Evolutionary conservation across 2,888 invertebrate species (phyloP), one percentile per base, ranked within the genome.

Genomic region (Uloborus plumipes): DNA sequence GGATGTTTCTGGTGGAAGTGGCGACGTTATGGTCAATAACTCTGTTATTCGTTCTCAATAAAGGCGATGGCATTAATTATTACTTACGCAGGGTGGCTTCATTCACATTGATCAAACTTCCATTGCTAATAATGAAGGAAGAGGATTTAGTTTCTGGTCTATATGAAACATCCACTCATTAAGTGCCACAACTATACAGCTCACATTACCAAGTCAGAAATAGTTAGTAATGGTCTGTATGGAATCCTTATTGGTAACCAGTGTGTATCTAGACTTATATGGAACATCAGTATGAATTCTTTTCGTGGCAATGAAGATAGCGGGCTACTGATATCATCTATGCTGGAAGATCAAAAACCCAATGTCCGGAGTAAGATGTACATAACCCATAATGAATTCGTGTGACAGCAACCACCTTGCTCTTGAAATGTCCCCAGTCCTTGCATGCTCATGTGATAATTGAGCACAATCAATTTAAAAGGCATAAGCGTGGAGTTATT

Each of bases 31-130:
- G 89, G 92, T 99, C 3, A 98, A 98, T 22, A 93, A 94, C 87
- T 96, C 96, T 85, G 92, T 93, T 87, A 94, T 99, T 86, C 94
- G 94, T 20, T n/a, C 94, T 95, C 86, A 99, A 99, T 88, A 92
- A 93, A 88, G 97, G 97, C 1, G 97, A 97, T 87, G 99, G 99
- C 0, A 92, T 99, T 14, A 99, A 99, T n/a, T 89, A 93, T 99
- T 15, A 97, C 98, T 0, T 96, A 96, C 84, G 94, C 95, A 3
- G n/a, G 99, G 99, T 0, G 99, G 99, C 0, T 94, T 94, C 87
- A 92, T 96, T 85, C 97, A 99, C 87, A 92, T 99, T 83, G 98
- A 98, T 15, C 91, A 93, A 86, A 94, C 95, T 62, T 93, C 93
- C 39, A 90, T 99, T 31, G 94, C 94, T 70, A 94, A 95, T 0